Base-by-base conservation (phyloP, 2,888 invertebrate genomes). In the Mellilla xanthometata region DNA sequence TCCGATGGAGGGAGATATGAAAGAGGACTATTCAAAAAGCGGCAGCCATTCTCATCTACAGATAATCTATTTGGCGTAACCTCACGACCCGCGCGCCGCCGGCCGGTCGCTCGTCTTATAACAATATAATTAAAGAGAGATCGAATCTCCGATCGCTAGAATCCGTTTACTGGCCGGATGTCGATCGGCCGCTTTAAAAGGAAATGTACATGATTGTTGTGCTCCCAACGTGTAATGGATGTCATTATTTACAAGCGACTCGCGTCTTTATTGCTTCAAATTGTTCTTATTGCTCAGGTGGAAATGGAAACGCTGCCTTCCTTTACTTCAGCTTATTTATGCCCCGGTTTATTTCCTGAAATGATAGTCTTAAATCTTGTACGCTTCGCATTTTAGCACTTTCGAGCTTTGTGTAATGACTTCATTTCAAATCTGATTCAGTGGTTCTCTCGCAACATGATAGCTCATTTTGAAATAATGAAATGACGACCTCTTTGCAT, bases 101-200 rank as follows among this genome's bases (percentile, higher is more conserved):
- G 62, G 61, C 56, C 43, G 38, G 68, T 36, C 36, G 36, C 65
- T 70, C 69, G 72, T 69, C 75, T 75, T 66, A 79, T 84, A 83
- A 89, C 88, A 86, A 88, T 88, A 88, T 89, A 87, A 89, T 89
- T 89, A 89, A 87, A 88, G 82, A 77, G 81, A 83, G 82, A 82
- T 83, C 79, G 72, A 56, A 64, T 62, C 65, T 60, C 41, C 57
- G 60, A 59, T 61, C 51, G 52, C 49, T 40, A 41, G 40, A 38
- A 54, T 56, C 47, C 52, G 51, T 47, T 56, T 12, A 40, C 48
- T 42, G 29, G 24, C 76, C 85, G 85, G 85, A 84, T 85, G 81
- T 81, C 77, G 74, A 71, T 61, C 71, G 70, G 61, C 59, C 62
- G 68, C 76, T 76, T 61, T 68, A 70, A 73, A 77, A 80, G 80